Percentiles rank a stretch among this genome's conserved stretches.
Evolutionary conservation across 1,140 invertebrate genomes (phyloP).

Genomic region (Drosophila mauritiana): DNA sequence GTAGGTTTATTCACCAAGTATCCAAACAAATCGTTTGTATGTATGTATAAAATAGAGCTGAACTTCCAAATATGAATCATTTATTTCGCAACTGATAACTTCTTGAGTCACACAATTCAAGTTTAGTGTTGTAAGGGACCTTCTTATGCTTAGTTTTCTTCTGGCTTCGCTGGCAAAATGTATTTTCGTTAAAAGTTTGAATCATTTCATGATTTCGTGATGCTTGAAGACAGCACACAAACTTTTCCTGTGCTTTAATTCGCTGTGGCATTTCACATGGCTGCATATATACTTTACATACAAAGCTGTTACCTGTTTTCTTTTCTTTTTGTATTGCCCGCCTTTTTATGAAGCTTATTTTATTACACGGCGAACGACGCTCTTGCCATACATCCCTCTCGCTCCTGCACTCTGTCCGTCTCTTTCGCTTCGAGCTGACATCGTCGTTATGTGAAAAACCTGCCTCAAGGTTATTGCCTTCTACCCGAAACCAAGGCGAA

Average conservation of each 20-base stretch:
- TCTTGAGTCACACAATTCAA: slow-evolving; percentile 5
- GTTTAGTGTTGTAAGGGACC: no score
- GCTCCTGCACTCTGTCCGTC: slow-evolving; percentile 2
- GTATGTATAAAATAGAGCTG: no score
- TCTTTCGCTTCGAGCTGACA: slow-evolving; percentile 26
- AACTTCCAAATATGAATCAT: no score
- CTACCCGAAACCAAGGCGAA: slow-evolving; percentile 53
- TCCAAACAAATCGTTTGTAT: no score
- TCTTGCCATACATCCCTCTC: slow-evolving; percentile 11
- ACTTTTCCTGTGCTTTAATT: slow-evolving; percentile 20
- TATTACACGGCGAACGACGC: slow-evolving; percentile 24
- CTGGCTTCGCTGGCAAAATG: no score
- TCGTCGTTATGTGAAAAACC: slow-evolving; percentile 71
- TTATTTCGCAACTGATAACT: not conserved
- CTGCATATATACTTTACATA: slow-evolving; percentile 23
- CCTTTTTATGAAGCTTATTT: slow-evolving; percentile 56
- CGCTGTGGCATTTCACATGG: slow-evolving; percentile 30
- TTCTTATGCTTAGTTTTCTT: no score
- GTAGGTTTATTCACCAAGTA: no score
- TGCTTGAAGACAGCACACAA: slow-evolving; percentile 15
- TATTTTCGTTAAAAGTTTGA: slow-evolving; percentile 4
- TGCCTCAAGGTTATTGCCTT: slow-evolving; percentile 81
- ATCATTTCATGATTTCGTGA: slow-evolving; percentile 11
- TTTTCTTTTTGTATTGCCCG: slow-evolving; percentile 19
- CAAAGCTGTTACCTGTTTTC: slow-evolving; percentile 33